phyloP scores from a whole-genome alignment of 2,888 invertebrate species.

The Plebejus argus region DNA sequence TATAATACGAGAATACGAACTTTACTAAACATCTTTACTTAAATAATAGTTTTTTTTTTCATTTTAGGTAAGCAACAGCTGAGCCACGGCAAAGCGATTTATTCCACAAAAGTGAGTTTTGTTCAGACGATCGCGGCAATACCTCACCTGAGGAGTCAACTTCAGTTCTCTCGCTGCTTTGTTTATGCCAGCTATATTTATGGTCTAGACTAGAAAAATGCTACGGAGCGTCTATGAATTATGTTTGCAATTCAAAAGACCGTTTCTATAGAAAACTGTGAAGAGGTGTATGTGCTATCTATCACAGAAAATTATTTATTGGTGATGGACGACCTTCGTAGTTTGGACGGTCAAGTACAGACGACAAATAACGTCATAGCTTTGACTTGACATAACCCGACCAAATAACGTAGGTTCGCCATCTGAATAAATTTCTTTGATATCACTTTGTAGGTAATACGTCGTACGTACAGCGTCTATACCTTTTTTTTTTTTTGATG shows the following conservation, averaged over 20 bases:
- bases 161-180: slow-evolving; percentile 9
- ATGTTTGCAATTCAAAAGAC: background rate
- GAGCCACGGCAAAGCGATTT: slow-evolving; percentile 9
- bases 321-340: too few species aligned
- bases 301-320: too few species aligned
- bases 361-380: too few species aligned
- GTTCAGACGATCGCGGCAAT: slow-evolving; percentile 7
- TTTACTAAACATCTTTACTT: background rate
- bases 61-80: slow-evolving; percentile 8
- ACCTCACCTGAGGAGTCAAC: slow-evolving; percentile 14
- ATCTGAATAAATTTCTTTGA: too few species aligned
- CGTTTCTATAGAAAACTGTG: background rate
- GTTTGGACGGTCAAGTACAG: too few species aligned
- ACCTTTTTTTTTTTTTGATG: too few species aligned
- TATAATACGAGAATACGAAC: too few species aligned
- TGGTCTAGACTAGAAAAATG: slow-evolving; percentile 4
- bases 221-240: background rate
- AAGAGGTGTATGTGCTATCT: too few species aligned
- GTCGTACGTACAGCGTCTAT: too few species aligned
- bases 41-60: background rate
- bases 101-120: slow-evolving; percentile 11
- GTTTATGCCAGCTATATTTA: slow-evolving; percentile 13
- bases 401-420: too few species aligned
- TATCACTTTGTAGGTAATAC: too few species aligned
- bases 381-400: too few species aligned